phyloP scores from a whole-genome alignment of 2,888 invertebrate species.

The Ennomos quercinarius region DNA sequence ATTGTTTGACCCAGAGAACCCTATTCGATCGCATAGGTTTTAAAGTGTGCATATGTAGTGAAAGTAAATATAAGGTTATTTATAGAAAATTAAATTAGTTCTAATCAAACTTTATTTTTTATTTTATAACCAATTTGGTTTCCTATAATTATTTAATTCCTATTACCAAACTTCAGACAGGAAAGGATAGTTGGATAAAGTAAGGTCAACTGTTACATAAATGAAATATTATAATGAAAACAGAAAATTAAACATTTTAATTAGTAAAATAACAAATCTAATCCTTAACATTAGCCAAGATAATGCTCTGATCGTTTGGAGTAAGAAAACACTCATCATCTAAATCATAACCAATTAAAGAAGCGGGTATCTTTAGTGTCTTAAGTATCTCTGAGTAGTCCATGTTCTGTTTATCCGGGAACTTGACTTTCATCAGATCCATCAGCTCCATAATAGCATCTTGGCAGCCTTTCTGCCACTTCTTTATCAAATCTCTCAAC shows the following conservation, averaged over 20 bases:
- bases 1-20: conserved; percentile 95
- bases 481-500: conserved; percentile 74
- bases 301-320: conserved; percentile 65
- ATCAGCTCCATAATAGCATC: conserved; percentile 80
- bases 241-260: conserved; percentile 27
- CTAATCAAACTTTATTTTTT: conserved; percentile 8
- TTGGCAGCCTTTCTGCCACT: conserved; percentile 84
- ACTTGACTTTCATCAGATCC: conserved; percentile 71
- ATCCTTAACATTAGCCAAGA: conserved; percentile 56
- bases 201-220: neutral
- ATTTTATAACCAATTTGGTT: too few species aligned
- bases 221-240: conserved; percentile 4
- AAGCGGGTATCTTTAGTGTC: conserved; percentile 77
- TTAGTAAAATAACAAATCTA: conserved; percentile 23
- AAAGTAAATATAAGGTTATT: conserved; percentile 22
- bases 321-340: conserved; percentile 79
- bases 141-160: too few species aligned
- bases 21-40: conserved; percentile 91
- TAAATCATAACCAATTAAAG: conserved; percentile 77
- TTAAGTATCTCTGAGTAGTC: conserved; percentile 78
- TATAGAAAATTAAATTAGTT: conserved; percentile 33
- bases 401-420: conserved; percentile 70
- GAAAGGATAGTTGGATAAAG: neutral
- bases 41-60: conserved; percentile 28
- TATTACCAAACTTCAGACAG: neutral